Conservation (phyloP, 2,888 invertebrate genomes). For the Micoletzkya japonica region DNA sequence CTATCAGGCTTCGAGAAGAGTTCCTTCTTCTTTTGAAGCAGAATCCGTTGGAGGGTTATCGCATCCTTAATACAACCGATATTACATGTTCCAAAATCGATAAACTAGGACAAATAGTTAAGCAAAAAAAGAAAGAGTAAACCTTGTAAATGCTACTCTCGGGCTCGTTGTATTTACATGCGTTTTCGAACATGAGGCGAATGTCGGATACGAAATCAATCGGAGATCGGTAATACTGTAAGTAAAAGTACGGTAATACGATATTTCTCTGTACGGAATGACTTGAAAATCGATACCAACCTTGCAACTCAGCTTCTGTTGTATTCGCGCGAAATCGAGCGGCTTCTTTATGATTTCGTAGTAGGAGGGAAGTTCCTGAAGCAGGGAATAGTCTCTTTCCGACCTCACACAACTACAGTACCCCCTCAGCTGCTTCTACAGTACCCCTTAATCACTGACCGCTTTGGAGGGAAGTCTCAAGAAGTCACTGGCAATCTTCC, state of each 20-base stretch:
- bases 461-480: conserved; percentile 87
- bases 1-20: conserved; percentile 66
- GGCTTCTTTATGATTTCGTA: conserved; percentile 95
- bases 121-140: no score
- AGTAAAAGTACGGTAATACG: neutral
- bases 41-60: conserved; percentile 84
- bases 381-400: no score
- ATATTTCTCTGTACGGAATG: neutral
- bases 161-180: conserved; percentile 95
- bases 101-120: neutral
- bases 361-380: conserved; percentile 92
- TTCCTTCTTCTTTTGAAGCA: conserved; percentile 85
- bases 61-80: no score
- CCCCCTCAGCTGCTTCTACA: neutral
- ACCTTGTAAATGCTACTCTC: conserved; percentile 83
- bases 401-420: neutral
- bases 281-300: neutral
- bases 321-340: conserved; percentile 92
- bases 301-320: conserved; percentile 61
- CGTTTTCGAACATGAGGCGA: conserved; percentile 89
- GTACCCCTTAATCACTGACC: conserved; percentile 26
- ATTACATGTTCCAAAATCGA: conserved; percentile 28
- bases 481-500: conserved; percentile 91
- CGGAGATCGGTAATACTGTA: conserved; percentile 36
- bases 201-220: conserved; percentile 55